Percentiles rank a stretch among this genome's conserved stretches.
Evolutionary conservation across 2,797 vertebrate species (phyloP).

Genomic region (Amazona finschi): DNA sequence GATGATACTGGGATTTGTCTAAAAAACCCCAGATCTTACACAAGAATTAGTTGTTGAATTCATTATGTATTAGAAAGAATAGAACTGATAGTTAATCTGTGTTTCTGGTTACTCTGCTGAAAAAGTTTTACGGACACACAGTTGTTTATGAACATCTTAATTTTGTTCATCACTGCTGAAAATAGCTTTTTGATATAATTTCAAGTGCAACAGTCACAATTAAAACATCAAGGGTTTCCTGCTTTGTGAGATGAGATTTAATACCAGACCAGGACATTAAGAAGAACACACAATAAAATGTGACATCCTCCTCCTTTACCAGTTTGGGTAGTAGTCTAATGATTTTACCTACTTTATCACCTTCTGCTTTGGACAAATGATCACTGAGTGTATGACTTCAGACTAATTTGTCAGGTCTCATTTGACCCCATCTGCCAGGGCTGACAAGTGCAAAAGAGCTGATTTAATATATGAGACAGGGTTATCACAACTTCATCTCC

Average conservation of each 20-base stretch:
- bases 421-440: not conserved
- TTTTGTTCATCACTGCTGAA: not conserved
- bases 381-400: not conserved
- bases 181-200: not conserved
- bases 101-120: not conserved
- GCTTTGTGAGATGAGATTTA: not conserved
- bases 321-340: not conserved
- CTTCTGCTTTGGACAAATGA: not conserved
- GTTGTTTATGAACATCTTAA: not conserved
- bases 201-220: not conserved
- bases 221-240: not conserved
- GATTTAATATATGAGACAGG: not conserved
- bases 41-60: not conserved
- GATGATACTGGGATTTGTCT: not conserved
- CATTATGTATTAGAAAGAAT: not conserved
- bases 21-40: not conserved
- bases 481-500: slow-evolving; percentile 25
- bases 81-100: not conserved
- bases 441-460: not conserved
- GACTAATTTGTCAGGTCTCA: not conserved
- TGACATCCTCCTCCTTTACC: not conserved
- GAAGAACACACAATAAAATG: not conserved
- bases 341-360: not conserved
- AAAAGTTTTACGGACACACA: not conserved
- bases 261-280: not conserved